These are phyloP conservation scores for Bombus affinis DNA, from an alignment of 1,140 invertebrate species.

Conservation along the genomic window DNA sequence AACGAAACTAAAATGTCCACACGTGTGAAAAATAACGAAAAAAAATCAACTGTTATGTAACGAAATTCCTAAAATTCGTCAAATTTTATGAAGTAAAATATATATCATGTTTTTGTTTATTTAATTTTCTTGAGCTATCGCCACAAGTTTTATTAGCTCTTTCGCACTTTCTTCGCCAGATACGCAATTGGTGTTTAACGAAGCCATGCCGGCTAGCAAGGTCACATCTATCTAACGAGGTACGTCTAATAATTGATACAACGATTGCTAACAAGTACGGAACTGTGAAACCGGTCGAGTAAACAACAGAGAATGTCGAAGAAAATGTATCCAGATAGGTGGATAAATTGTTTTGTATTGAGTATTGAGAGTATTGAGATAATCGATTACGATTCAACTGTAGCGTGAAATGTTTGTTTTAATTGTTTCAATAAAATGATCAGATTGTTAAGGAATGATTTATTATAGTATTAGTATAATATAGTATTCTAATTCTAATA, in stretches of 20 bases:
- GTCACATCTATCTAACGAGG: constrained; percentile 29
- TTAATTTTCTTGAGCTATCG: not conserved
- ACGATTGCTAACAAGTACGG: constrained; percentile 18
- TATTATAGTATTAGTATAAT: no score
- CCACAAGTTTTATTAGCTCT: not conserved
- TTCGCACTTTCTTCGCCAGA: constrained; percentile 20
- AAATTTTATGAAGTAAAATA: not conserved
- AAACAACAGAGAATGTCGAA: not conserved
- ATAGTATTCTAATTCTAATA: no score
- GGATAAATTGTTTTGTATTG: not conserved
- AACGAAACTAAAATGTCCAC: not conserved
- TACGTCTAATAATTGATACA: constrained; percentile 30
- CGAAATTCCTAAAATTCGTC: not conserved
- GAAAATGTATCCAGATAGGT: not conserved
- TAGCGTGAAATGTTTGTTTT: no score
- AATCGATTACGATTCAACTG: no score
- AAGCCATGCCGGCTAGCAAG: constrained; percentile 1
- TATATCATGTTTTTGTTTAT: not conserved
- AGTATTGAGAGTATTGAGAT: no score
- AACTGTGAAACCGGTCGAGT: constrained; percentile 3
- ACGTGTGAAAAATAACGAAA: not conserved
- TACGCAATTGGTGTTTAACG: constrained; percentile 26
- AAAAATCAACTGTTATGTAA: not conserved
- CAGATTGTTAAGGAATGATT: no score
- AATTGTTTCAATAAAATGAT: no score